Evolutionary conservation across 2,888 invertebrate genomes (phyloP).

Genomic region (Carterocephalus palaemon): DNA sequence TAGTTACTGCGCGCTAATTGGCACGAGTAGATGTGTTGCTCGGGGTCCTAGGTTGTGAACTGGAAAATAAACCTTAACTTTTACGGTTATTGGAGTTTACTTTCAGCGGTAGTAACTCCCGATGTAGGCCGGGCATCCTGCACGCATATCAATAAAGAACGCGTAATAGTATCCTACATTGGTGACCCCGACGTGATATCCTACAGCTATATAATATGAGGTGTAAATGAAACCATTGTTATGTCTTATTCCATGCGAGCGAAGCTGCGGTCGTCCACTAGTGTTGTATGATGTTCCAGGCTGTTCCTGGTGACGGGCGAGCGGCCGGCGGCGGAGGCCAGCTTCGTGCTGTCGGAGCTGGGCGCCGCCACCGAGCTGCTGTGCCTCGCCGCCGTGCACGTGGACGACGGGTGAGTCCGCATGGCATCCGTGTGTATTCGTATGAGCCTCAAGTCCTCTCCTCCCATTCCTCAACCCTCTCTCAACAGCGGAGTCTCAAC

Average conservation of each 20-base stretch:
- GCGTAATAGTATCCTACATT: neutral
- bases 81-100: neutral
- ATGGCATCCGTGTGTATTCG: no score
- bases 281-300: no score
- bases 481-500: no score
- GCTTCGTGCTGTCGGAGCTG: slow-evolving; percentile 87
- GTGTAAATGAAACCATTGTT: no score
- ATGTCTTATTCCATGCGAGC: no score
- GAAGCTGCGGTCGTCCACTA: no score
- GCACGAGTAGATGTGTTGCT: neutral
- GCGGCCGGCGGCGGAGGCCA: slow-evolving; percentile 80
- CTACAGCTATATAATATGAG: no score
- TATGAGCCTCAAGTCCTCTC: no score
- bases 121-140: neutral
- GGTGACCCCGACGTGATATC: no score
- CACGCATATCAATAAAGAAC: neutral
- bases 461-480: no score
- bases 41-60: neutral
- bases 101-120: neutral
- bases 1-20: neutral
- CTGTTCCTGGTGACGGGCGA: slow-evolving; percentile 85
- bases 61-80: neutral
- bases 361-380: slow-evolving; percentile 84
- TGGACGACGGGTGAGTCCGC: slow-evolving; percentile 47
- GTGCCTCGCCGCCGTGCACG: slow-evolving; percentile 81